phyloP scores from a whole-genome alignment of 2,888 invertebrate species.

The Operophtera brumata region DNA sequence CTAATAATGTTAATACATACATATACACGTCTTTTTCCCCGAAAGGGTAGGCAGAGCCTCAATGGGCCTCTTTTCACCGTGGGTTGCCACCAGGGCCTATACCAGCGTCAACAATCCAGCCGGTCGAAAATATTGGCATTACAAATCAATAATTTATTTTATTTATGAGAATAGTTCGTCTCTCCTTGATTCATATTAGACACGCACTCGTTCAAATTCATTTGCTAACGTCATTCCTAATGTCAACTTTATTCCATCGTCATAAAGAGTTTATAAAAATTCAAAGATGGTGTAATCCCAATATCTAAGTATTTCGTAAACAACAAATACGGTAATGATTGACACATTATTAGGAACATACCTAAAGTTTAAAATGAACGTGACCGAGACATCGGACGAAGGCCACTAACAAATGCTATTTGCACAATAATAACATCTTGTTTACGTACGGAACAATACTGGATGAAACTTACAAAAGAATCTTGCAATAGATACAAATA shows the following conservation, averaged over 20 bases:
- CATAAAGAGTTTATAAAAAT: not conserved
- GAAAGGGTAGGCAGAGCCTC: too few species aligned
- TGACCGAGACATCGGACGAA: constrained; percentile 21
- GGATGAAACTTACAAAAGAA: constrained; percentile 25
- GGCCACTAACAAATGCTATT: constrained; percentile 8
- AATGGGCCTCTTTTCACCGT: too few species aligned
- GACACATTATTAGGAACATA: constrained; percentile 12
- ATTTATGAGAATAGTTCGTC: too few species aligned
- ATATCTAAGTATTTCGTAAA: not conserved
- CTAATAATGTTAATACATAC: too few species aligned
- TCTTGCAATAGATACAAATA: constrained; percentile 32
- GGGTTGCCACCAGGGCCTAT: too few species aligned
- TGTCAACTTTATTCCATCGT: not conserved
- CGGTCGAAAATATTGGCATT: too few species aligned
- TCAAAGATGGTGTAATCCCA: not conserved
- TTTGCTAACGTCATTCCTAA: too few species aligned
- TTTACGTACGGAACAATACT: constrained; percentile 25
- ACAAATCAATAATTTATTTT: too few species aligned
- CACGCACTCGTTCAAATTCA: too few species aligned
- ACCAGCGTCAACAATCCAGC: too few species aligned
- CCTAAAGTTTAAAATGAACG: constrained; percentile 7
- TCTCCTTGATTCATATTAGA: too few species aligned
- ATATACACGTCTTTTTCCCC: too few species aligned
- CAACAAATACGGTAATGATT: constrained; percentile 2
- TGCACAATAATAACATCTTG: constrained; percentile 18